These are phyloP conservation scores for Drosophila pallidifrons DNA, from an alignment of 1,140 invertebrate genomes.

Conservation along the genomic window DNA sequence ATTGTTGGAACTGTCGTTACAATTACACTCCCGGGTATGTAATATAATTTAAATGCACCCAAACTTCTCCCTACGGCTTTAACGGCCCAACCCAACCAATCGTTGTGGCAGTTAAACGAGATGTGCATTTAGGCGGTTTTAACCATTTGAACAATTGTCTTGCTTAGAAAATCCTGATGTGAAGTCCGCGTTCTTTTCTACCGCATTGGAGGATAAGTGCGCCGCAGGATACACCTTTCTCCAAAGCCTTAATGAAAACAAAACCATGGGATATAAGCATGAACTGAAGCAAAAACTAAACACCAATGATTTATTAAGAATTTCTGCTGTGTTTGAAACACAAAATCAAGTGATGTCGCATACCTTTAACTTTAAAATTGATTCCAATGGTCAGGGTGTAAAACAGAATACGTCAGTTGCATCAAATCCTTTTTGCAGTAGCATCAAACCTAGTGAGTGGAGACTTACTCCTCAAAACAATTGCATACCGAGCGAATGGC, in stretches of 20 bases:
- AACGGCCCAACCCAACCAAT: no score
- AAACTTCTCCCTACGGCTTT: no score
- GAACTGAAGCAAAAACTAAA: background rate
- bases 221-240: background rate
- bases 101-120: no score
- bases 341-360: slow-evolving; percentile 2
- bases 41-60: background rate
- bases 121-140: no score
- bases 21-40: background rate
- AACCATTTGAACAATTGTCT: background rate
- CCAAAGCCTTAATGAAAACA: background rate
- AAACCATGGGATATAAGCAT: background rate
- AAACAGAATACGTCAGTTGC: background rate
- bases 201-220: background rate
- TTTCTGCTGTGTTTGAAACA: slow-evolving; percentile 15
- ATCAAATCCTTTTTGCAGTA: background rate
- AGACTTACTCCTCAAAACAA: background rate
- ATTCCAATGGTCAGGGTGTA: background rate
- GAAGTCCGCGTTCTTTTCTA: slow-evolving; percentile 23
- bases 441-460: no score
- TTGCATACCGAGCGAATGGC: background rate
- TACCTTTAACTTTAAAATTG: slow-evolving; percentile 2
- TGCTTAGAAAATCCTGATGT: slow-evolving; percentile 19
- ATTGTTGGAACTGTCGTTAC: background rate
- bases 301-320: background rate